Conservation (phyloP, 2,797 vertebrate genomes). For the Sciurus vulgaris region DNA sequence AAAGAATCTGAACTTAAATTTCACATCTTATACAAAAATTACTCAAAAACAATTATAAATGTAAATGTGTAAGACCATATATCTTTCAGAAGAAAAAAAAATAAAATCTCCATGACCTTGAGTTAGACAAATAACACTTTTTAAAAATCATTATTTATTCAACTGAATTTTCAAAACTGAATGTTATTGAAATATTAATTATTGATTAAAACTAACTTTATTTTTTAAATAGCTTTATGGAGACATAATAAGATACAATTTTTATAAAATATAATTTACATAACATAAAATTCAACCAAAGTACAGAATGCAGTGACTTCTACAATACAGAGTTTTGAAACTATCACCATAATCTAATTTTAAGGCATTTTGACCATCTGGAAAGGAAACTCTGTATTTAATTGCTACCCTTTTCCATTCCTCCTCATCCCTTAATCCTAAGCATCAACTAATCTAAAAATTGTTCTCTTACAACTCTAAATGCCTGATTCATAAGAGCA, state of each 20-base stretch:
- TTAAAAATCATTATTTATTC: background rate
- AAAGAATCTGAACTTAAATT: background rate
- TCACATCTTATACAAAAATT: background rate
- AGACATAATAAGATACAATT: background rate
- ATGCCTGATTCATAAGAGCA: background rate
- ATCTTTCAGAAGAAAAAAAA: background rate
- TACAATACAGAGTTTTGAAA: background rate
- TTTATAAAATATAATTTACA: background rate
- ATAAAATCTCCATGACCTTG: background rate
- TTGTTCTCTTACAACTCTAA: background rate
- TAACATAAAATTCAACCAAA: background rate
- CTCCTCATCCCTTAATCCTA: background rate
- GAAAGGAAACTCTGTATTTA: background rate
- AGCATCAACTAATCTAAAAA: background rate
- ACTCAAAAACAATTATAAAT: background rate
- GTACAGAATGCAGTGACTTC: background rate
- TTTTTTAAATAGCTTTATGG: background rate
- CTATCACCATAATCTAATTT: background rate
- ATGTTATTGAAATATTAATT: background rate
- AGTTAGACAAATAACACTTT: background rate
- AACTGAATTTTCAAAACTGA: background rate
- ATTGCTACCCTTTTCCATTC: background rate
- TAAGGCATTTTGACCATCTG: background rate
- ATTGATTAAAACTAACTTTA: background rate
- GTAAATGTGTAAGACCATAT: background rate